Evolutionary conservation across 2,888 invertebrate species (phyloP).

Genomic region (Pammene aurita): DNA sequence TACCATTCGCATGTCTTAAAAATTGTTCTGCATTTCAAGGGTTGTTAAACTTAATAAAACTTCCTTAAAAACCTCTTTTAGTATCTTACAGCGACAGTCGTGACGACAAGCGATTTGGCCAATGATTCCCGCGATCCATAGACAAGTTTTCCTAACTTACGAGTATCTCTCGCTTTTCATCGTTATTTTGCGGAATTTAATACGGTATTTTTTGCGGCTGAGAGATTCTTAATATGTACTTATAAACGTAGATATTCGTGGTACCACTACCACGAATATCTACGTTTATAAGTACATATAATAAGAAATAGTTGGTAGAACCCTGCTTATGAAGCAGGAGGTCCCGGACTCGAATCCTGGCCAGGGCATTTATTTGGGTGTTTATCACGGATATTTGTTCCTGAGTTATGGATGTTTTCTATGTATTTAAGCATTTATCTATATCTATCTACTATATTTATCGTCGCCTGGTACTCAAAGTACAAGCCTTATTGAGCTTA

Average conservation of each 20-base stretch:
- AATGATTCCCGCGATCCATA: slow-evolving; percentile 34
- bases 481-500: too few relatives aligned
- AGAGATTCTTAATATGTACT: background rate
- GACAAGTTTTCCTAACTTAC: slow-evolving; percentile 35
- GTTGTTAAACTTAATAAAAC: slow-evolving; percentile 28
- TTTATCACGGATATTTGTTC: too few relatives aligned
- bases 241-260: background rate
- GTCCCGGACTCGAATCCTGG: too few relatives aligned
- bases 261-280: too few relatives aligned
- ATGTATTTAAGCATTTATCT: too few relatives aligned
- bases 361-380: too few relatives aligned
- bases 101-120: slow-evolving; percentile 42
- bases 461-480: too few relatives aligned
- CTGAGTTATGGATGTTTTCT: too few relatives aligned
- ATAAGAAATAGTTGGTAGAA: too few relatives aligned
- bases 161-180: slow-evolving; percentile 16
- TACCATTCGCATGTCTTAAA: background rate
- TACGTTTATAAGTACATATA: too few relatives aligned
- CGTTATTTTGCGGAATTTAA: slow-evolving; percentile 36
- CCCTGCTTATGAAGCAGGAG: too few relatives aligned
- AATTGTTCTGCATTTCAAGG: slow-evolving; percentile 1
- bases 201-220: slow-evolving; percentile 29
- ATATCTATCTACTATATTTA: too few relatives aligned
- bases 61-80: slow-evolving; percentile 37
- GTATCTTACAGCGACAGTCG: slow-evolving; percentile 17